phyloP scores from a whole-genome alignment of 2,888 invertebrate genomes.

The Noctua pronuba region DNA sequence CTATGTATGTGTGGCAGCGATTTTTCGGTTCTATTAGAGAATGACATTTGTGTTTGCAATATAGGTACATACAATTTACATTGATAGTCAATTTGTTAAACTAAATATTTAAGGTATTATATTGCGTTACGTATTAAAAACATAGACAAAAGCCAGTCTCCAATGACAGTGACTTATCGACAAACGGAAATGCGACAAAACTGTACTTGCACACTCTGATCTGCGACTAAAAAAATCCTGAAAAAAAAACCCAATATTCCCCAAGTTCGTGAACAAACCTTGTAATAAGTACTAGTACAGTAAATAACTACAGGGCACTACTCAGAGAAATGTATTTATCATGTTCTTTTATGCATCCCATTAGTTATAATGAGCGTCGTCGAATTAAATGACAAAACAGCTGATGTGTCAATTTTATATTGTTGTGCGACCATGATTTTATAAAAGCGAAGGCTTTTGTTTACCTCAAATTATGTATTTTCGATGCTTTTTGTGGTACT shows the following conservation, averaged over 20 bases:
- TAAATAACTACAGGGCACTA: conserved; percentile 24
- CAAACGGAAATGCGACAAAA: neutral
- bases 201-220: neutral
- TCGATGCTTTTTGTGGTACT: neutral
- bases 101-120: no score
- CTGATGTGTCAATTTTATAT: conserved; percentile 58
- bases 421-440: conserved; percentile 26
- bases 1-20: no score
- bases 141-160: no score
- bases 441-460: conserved; percentile 2
- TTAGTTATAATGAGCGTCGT: conserved; percentile 51
- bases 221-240: neutral
- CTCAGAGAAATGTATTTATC: conserved; percentile 33
- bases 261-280: conserved; percentile 35
- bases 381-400: conserved; percentile 42
- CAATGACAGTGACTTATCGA: neutral
- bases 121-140: no score
- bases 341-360: conserved; percentile 50
- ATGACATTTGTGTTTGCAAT: no score
- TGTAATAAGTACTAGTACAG: conserved; percentile 17
- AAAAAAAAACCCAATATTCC: neutral
- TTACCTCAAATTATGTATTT: conserved; percentile 6
- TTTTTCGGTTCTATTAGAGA: no score
- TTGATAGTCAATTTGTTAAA: no score
- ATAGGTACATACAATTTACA: no score